A percentile compares a stretch with the other conserved stretches of the same genome.
Evolutionary conservation across 2,113 vertebrate species (phyloP).

Genomic region (Burhinus oedicnemus): DNA sequence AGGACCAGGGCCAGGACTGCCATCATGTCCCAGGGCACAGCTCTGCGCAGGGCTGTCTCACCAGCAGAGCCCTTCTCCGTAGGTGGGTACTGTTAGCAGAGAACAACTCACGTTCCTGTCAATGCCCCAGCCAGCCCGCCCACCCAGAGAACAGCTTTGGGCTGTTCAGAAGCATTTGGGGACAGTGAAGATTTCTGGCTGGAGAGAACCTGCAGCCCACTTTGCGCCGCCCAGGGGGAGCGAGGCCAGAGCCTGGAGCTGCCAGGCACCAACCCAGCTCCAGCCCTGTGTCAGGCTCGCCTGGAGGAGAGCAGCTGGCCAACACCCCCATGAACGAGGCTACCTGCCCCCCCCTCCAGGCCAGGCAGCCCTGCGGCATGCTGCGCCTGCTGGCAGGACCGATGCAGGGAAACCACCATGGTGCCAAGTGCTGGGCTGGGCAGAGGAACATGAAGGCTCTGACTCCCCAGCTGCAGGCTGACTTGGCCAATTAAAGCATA

Average conservation of each 20-base stretch:
- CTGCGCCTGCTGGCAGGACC: fast-evolving
- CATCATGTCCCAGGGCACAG: background rate
- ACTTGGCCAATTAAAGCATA: background rate
- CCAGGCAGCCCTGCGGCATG: background rate
- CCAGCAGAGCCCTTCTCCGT: background rate
- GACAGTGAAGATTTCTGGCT: background rate
- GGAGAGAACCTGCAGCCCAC: background rate
- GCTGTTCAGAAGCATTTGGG: background rate
- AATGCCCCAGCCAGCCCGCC: fast-evolving
- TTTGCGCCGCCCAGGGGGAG: background rate
- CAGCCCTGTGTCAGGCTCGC: background rate
- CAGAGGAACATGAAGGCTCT: background rate
- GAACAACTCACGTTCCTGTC: background rate
- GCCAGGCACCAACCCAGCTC: background rate
- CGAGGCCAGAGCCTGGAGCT: background rate
- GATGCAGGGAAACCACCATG: fast-evolving
- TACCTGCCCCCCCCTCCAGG: fast-evolving
- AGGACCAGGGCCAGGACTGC: background rate
- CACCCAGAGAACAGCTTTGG: fast-evolving
- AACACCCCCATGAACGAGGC: fast-evolving
- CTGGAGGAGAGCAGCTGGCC: background rate
- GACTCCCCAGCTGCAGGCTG: background rate
- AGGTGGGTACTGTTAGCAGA: background rate
- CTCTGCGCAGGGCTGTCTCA: fast-evolving
- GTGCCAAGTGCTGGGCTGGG: background rate